Percentiles rank a stretch among this genome's conserved stretches.
Conservation (phyloP, 2,113 vertebrate genomes). For the Scalopus aquaticus region DNA sequence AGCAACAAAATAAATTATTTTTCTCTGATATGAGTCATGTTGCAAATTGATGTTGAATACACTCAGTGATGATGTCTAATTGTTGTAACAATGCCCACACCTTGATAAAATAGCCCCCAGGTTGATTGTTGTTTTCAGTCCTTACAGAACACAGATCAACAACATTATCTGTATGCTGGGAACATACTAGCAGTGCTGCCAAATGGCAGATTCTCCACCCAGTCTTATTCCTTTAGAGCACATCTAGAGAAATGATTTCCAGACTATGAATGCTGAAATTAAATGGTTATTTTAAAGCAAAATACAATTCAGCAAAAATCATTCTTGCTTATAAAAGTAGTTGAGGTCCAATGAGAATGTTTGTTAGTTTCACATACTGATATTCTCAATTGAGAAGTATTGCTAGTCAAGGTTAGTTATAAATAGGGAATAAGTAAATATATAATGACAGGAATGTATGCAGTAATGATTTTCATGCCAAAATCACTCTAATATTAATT, state of each 20-base stretch:
- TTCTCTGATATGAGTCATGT: background rate
- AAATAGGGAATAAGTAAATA: background rate
- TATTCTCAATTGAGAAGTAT: background rate
- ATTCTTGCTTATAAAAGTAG: conserved; percentile 3
- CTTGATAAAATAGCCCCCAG: background rate
- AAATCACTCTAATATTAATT: background rate
- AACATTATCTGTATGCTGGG: background rate
- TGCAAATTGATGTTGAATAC: background rate
- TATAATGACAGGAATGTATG: background rate
- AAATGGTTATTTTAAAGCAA: conserved; percentile 22
- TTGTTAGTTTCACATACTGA: background rate
- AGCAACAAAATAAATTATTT: conserved; percentile 35
- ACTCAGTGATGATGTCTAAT: background rate
- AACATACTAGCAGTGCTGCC: background rate
- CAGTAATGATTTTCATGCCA: background rate
- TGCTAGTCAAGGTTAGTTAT: background rate
- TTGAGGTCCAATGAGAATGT: background rate
- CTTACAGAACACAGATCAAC: background rate
- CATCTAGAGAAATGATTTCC: background rate
- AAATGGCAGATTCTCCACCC: background rate
- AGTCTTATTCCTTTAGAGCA: background rate
- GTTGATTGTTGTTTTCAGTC: background rate
- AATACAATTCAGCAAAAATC: background rate
- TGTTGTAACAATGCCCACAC: background rate
- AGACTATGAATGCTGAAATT: background rate